Evolutionary conservation across 2,113 vertebrate genomes (phyloP), one percentile per base, ranked within the genome.

Genomic region (Amia ocellicauda): DNA sequence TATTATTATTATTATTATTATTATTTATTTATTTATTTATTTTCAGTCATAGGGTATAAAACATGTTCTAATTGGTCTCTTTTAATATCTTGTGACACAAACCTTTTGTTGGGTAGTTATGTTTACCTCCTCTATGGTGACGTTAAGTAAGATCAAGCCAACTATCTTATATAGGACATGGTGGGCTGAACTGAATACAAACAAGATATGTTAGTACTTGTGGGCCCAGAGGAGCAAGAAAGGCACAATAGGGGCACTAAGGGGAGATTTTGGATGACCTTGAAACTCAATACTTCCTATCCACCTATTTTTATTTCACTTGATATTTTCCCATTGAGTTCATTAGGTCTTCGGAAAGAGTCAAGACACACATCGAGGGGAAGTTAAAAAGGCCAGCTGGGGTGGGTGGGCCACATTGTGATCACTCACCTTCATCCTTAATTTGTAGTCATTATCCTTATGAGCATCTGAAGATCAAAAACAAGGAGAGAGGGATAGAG

Each of bases 391-490:
- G 85, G 83, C 82, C 87, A 89, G 85, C 87, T 89, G 85, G 83
- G 83, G 84, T 86, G 87, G 87, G 84, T 85, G 85, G 87, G 83
- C 78, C 80, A 79, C 80, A 74, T 84, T 83, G 82, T 87, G 82
- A 90, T 89, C 86, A 88, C 81, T 91, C 89, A 89, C 88, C 88
- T 90, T 91, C 89, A 91, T 87, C 85, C 85, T 86, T 90, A 87
- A 91, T 90, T 89, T 90, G 88, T 91, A 88, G 87, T 90, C 86
- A 90, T 88, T 88, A 89, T 87, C 83, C 85, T 86, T 84, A 88
- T 85, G 86, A 86, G 83, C 85, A 83, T 88, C 84, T 87, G 83
- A 88, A 88, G 88, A 88, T 88, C 87, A 89, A 86, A 87, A 86
- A 85, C 83, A 85, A 85, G 81, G 82, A 86, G 81, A 84, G 83